phyloP scores from a whole-genome alignment of 2,888 invertebrate species.

The Agelastica alni region DNA sequence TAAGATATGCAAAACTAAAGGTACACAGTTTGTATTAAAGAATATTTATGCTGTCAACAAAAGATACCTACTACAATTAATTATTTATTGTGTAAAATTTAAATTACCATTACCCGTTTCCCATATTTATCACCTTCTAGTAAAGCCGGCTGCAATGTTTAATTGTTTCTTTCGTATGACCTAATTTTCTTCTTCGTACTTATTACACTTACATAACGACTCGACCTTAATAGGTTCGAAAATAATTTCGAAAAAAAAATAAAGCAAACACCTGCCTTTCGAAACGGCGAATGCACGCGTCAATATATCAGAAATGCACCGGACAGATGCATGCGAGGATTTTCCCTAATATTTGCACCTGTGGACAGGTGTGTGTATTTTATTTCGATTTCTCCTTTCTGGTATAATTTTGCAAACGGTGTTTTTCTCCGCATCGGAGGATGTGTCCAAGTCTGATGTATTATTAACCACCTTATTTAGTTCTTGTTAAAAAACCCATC shows the following conservation, averaged over 20 bases:
- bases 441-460: too few species aligned
- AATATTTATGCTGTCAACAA: too few species aligned
- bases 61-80: too few species aligned
- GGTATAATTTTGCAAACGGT: not conserved
- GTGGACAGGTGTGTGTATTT: constrained; percentile 39
- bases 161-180: not conserved
- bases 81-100: too few species aligned
- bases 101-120: too few species aligned
- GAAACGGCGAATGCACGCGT: constrained; percentile 18
- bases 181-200: not conserved
- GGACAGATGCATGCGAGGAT: constrained; percentile 32
- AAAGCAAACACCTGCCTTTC: constrained; percentile 12
- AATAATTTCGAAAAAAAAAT: not conserved
- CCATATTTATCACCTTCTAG: too few species aligned
- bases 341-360: constrained; percentile 44
- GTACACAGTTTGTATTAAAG: too few species aligned
- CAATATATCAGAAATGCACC: constrained; percentile 19
- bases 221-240: not conserved
- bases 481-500: too few species aligned
- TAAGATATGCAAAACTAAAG: too few species aligned
- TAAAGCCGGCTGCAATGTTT: not conserved
- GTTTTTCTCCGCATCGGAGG: not conserved
- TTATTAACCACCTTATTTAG: too few species aligned
- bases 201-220: not conserved
- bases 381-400: constrained; percentile 36